Base-by-base conservation (phyloP, 92 coral and sea anemone genomes). In the Palythoa heliodiscus region DNA sequence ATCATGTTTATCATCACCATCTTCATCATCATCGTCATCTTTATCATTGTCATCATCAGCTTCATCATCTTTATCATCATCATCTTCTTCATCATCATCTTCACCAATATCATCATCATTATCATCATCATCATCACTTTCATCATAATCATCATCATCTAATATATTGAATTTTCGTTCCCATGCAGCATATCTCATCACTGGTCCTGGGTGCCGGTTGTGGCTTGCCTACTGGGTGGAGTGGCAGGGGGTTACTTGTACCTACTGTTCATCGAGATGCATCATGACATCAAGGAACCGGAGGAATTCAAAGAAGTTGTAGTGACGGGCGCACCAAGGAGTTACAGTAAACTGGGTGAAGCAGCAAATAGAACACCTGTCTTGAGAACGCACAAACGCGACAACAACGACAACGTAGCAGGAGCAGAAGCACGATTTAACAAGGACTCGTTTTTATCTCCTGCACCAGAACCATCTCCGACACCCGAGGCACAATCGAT, bases 161-260 rank as follows among this genome's bases (percentile, higher is more conserved):
- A 43, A 43, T 43, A 43, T 43, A 43, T 5, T 8, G 50, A 43
- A 43, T n/a, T 20, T 55, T 85, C 37, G 12, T 20, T 63, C 24
- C 25, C 63, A 50, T 83, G 40, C 89, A 93, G 96, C 13, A 92
- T 39, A 5, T 77, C 75, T 16, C 76, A 88, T 67, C 22, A 89
- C 77, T 93, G 96, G 96, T 86, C 93, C 7, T 93, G 96, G 96
- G 91, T 91, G 9, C 96, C 96, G 5, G 93, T 93, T 61, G 78
- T 86, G 38, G 96, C 94, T 16, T 79, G 92, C 55, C 76, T 87
- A 50, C 70, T 89, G 52, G 96, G 96, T 5, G 96, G 96, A 38
- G 88, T 93, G 25, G 57, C 78, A 13, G 96, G 96, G 8, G 93
- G 91, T 6, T 17, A 90, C 13, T 35, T 86, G 23, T 93, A 93